Percentiles rank a stretch among this genome's conserved stretches.
Conservation (phyloP, 2,888 invertebrate genomes). For the Drosophila kambysellisi region DNA sequence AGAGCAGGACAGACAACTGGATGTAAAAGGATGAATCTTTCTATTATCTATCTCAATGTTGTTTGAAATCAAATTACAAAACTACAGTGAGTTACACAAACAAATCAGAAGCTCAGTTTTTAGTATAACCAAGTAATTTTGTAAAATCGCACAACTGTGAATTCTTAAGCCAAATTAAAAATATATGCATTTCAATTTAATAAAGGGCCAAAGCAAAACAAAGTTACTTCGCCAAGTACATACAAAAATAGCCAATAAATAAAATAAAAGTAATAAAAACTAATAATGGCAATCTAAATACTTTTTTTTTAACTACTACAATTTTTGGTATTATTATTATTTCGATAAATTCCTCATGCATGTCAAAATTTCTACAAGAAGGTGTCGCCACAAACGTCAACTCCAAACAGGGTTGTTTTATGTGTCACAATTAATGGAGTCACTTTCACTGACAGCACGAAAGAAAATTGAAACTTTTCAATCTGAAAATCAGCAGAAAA, state of each 20-base stretch:
- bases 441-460: not conserved
- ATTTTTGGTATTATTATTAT: not conserved
- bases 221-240: slow-evolving; percentile 54
- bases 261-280: slow-evolving; percentile 68
- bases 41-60: slow-evolving; percentile 1
- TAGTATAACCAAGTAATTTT: not conserved
- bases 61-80: slow-evolving; percentile 20
- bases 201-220: not conserved
- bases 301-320: not conserved
- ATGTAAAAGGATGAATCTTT: not conserved
- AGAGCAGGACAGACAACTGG: slow-evolving; percentile 1
- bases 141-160: not conserved
- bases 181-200: not conserved
- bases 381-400: not conserved
- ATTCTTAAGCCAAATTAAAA: not conserved
- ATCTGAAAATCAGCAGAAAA: not conserved
- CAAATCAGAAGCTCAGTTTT: slow-evolving; percentile 4
- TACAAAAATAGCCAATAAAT: slow-evolving; percentile 67
- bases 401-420: not conserved
- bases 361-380: not conserved
- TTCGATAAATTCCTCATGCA: no score
- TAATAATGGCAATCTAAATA: slow-evolving; percentile 60
- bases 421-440: not conserved
- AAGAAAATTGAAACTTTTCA: not conserved
- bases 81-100: slow-evolving; percentile 22